Evolutionary conservation across 1,140 invertebrate genomes (phyloP), one percentile per base, ranked within the genome.

Genomic region (Samia ricini): DNA sequence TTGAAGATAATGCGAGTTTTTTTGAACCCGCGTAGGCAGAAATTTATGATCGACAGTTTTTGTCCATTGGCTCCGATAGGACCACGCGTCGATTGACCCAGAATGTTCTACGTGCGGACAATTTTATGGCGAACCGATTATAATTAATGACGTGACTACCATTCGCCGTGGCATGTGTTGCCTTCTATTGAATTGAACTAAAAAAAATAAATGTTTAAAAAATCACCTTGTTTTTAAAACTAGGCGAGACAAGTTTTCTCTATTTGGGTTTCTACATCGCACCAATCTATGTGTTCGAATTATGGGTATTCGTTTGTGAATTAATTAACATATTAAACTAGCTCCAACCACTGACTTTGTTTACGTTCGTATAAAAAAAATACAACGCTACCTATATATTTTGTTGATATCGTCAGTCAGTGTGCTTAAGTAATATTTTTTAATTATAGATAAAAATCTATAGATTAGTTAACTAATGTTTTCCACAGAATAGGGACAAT

Each of bases 61-160:
- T 5, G 6, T 29, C 1, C 1, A 42, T 42, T 15, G 33, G 33
- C 8, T 15, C 12, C 33, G n/a, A 42, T 42, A 42, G 10, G 15
- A 3, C 4, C 33, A 42, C 0, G 50, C 2, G 22, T 12, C 22
- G 22, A 24, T 12, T 55, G 52, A 55, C 52, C 52, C 21, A 55
- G 52, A 55, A 55, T 55, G 21, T 55, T 24, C 21, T 55, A 42
- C 33, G 33, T 12, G 52, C 21, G 52, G 4, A 24, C 24, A 55
- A 55, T 23, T 24, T 55, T 55, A 55, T 24, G 21, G 22, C 15
- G 10, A 55, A 55, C 22, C 8, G 52, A 5, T 20, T 24, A 2
- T 55, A 55, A 55, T 55, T 55, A 55, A 24, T 15, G 33, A 42
- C 33, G 12, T 42, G 33, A 12, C n/a, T 4, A 42, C 10, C n/a